Evolutionary conservation across 2,797 vertebrate species (phyloP), one percentile per base, ranked within the genome.

Genomic region (Tarsius wallacei): DNA sequence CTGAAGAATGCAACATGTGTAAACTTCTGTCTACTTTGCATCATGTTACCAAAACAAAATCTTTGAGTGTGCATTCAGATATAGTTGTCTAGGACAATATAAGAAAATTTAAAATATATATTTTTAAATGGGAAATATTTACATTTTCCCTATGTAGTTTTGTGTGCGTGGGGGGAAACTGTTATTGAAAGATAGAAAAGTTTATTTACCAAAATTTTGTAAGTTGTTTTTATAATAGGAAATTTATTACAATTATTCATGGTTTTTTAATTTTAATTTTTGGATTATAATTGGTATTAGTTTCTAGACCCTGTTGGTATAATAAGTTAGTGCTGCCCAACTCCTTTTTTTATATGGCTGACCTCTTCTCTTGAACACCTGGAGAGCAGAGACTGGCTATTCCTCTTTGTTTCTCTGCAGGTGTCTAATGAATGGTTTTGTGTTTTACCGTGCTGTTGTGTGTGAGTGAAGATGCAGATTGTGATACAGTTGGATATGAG

Each of bases 21-120:
- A 87, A 96, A 97, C 76, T 93, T 93, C n/a, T 73, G 2, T 63
- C 59, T 87, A 33, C 2, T 57, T n/a, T 88, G 31, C 90, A 76
- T 93, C 59, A 55, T 1, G 14, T 59, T 74, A 71, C 26, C 70
- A 74, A 84, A 91, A 93, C 76, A 57, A 5, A 77, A 68, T n/a
- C 10, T 47, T 71, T n/a, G 57, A 10, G 26, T 87, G 28, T n/a
- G 1, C 73, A 19, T 51, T 96, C 49, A 73, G 47, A 95, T 83
- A 82, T 66, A 76, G 16, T 87, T 96, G n/a, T 85, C 53, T 84
- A 64, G 24, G 73, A 81, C 13, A 80, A 57, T 1, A 14, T 76
- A 36, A 36, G 26, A 83, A 96, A 96, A 59, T 51, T 82, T 21
- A n/a, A 86, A 74, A 64, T 1, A 47, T 12, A 64, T 14, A 1